Conservation (phyloP, 1,140 invertebrate genomes). For the Bombus superbus region DNA sequence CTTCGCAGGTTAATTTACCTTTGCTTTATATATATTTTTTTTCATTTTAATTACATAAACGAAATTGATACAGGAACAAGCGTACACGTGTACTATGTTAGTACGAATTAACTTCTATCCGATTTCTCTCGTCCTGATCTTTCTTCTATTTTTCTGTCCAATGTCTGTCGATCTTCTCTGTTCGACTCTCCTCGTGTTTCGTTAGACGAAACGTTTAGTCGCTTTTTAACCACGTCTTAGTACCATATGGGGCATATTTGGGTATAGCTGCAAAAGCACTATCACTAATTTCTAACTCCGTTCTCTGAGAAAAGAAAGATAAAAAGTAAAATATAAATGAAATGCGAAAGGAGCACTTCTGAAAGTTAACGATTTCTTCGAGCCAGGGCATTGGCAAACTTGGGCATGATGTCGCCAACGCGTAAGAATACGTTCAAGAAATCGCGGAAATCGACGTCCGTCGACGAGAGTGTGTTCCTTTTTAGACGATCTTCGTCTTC, state of each 20-base stretch:
- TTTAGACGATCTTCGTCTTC: not conserved
- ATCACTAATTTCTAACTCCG: constrained; percentile 75
- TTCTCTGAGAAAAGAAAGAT: constrained; percentile 57
- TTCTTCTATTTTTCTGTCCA: not conserved
- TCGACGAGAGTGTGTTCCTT: constrained; percentile 26
- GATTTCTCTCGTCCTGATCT: not conserved
- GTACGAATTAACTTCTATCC: not conserved
- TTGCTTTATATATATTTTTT: not conserved
- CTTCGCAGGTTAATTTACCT: not conserved
- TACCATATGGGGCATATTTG: constrained; percentile 69
- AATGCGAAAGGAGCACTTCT: constrained; percentile 81
- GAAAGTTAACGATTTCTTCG: constrained; percentile 81
- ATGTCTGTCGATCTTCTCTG: constrained; percentile 16
- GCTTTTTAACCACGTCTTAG: not conserved
- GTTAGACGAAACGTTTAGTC: constrained; percentile 2
- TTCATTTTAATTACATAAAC: not conserved
- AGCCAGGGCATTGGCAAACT: constrained; percentile 93
- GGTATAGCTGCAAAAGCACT: constrained; percentile 80
- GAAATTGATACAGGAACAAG: not conserved
- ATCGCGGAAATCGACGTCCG: constrained; percentile 19
- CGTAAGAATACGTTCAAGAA: constrained; percentile 55
- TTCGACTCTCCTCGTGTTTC: not conserved
- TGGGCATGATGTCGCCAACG: constrained; percentile 83
- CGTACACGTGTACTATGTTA: not conserved
- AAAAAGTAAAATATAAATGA: constrained; percentile 33